A percentile compares a stretch with the other conserved stretches of the same genome.
phyloP scores from a whole-genome alignment of 2,797 vertebrate species.

The Phrynocephalus forsythii region DNA sequence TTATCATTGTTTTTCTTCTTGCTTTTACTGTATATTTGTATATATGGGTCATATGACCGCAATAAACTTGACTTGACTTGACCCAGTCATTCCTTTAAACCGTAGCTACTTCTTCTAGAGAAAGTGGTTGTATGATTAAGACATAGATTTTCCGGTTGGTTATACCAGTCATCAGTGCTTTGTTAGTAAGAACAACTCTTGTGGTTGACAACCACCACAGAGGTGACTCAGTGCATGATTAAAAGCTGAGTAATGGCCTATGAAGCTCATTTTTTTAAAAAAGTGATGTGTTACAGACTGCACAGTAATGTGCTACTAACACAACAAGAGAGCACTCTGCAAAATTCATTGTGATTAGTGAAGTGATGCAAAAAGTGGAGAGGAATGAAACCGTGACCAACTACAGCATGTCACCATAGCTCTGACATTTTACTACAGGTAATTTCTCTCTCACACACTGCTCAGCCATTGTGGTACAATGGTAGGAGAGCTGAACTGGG shows the following conservation, averaged over 20 bases:
- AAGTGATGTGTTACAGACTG: not conserved
- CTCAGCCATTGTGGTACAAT: no score
- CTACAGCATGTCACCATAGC: no score
- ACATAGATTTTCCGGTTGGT: constrained; percentile 15
- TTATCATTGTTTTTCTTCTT: no score
- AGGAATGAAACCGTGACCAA: not conserved
- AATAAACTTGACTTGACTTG: no score
- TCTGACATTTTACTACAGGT: not conserved
- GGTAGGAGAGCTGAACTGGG: no score
- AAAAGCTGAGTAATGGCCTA: not conserved
- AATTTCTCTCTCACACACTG: not conserved
- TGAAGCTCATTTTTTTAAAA: not conserved
- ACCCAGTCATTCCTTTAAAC: not conserved
- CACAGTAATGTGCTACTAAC: not conserved
- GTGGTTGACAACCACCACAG: not conserved
- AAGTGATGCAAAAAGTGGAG: not conserved
- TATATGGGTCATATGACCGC: no score
- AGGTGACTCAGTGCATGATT: not conserved
- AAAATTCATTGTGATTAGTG: not conserved
- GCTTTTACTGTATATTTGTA: no score
- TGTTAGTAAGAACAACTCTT: not conserved
- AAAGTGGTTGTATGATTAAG: not conserved
- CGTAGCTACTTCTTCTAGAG: not conserved
- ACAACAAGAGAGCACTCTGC: not conserved
- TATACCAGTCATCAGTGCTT: not conserved